Conservation (phyloP, 2,888 invertebrate genomes). For the Alsophila aescularia region DNA sequence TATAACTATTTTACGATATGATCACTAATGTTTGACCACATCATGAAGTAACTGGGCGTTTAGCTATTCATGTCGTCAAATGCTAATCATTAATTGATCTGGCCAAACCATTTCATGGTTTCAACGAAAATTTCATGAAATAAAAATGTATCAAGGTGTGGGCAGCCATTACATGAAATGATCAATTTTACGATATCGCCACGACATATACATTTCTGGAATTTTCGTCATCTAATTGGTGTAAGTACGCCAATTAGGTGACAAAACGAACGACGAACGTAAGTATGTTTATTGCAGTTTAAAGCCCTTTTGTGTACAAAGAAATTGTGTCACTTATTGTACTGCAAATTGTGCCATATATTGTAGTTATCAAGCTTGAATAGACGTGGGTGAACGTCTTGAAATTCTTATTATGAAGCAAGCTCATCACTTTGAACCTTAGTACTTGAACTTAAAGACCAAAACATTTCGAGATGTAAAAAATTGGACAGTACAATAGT, state of each 20-base stretch:
- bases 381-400: conserved; percentile 50
- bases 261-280: too few relatives aligned
- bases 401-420: conserved; percentile 35
- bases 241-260: conserved; percentile 67
- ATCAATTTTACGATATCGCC: too few relatives aligned
- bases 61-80: too few relatives aligned
- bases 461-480: not conserved
- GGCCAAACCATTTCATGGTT: too few relatives aligned
- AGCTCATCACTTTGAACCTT: conserved; percentile 10
- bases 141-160: too few relatives aligned
- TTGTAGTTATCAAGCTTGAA: conserved; percentile 54
- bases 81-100: too few relatives aligned
- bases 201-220: conserved; percentile 3
- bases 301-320: conserved; percentile 54
- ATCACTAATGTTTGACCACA: too few relatives aligned
- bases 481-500: conserved; percentile 44
- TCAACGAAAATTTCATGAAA: too few relatives aligned
- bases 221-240: conserved; percentile 58
- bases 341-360: conserved; percentile 68
- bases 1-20: too few relatives aligned
- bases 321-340: conserved; percentile 60
- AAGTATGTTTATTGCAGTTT: conserved; percentile 62
- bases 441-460: conserved; percentile 2
- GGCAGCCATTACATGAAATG: too few relatives aligned
- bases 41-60: too few relatives aligned